A percentile compares a stretch with the other conserved stretches of the same genome.
Evolutionary conservation across 2,888 invertebrate species (phyloP).

Genomic region (Thymelicus lineola): DNA sequence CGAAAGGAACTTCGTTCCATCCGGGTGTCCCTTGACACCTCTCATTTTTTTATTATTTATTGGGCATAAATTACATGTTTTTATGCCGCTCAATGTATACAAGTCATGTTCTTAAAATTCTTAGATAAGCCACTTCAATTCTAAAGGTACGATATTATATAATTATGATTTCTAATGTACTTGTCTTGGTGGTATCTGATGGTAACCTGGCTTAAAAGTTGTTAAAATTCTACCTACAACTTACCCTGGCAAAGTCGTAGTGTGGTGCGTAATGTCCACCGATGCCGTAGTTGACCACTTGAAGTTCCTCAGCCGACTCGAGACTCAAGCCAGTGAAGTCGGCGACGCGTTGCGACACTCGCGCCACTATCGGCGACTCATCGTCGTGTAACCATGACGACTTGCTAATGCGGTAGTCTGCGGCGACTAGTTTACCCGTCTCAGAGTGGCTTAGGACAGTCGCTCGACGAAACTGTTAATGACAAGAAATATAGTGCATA

Average conservation of each 20-base stretch:
- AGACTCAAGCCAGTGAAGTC: conserved; percentile 95
- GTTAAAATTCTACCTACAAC: conserved; percentile 34
- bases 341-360: conserved; percentile 91
- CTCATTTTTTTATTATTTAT: no score
- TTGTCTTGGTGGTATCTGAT: no score
- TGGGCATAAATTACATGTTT: no score
- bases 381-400: conserved; percentile 97
- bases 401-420: conserved; percentile 98
- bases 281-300: conserved; percentile 99
- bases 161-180: no score
- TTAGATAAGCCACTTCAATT: no score
- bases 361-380: conserved; percentile 90
- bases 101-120: no score
- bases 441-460: conserved; percentile 97
- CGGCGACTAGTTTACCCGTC: conserved; percentile 96
- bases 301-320: conserved; percentile 97
- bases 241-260: conserved; percentile 94
- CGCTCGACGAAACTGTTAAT: conserved; percentile 93
- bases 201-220: no score
- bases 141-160: no score
- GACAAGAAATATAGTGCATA: no score
- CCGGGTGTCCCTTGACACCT: no score
- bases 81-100: no score
- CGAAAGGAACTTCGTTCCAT: no score
- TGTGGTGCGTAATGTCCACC: conserved; percentile 99